A percentile compares a stretch with the other conserved stretches of the same genome.
Evolutionary conservation across 2,888 invertebrate species (phyloP).

Genomic region (Agrochola circellaris): DNA sequence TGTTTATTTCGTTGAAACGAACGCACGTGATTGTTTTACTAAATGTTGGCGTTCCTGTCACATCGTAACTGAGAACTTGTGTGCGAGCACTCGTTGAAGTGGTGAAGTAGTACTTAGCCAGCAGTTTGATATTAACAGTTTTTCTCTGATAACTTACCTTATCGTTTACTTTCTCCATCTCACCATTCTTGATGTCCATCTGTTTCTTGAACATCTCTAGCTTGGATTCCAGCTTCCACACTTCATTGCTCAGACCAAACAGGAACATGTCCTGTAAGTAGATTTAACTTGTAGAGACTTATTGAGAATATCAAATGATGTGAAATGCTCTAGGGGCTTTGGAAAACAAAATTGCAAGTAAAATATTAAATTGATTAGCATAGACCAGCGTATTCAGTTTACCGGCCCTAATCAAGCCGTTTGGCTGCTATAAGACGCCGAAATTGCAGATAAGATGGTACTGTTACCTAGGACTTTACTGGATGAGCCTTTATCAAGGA

Average conservation of each 20-base stretch:
- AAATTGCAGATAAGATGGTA: not conserved
- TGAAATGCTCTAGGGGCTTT: not conserved
- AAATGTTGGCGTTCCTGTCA: too few species aligned
- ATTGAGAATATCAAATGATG: too few species aligned
- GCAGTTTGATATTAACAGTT: too few species aligned
- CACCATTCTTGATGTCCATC: conserved; percentile 91
- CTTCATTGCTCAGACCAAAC: conserved; percentile 92
- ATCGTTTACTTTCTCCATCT: conserved; percentile 90
- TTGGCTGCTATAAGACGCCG: too few species aligned
- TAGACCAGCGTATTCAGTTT: not conserved
- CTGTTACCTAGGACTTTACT: not conserved
- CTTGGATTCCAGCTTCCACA: conserved; percentile 93
- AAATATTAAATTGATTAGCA: not conserved
- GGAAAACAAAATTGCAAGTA: not conserved
- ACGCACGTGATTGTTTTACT: too few species aligned
- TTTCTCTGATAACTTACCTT: conserved; percentile 73
- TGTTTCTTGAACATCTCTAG: conserved; percentile 92
- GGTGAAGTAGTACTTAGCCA: too few species aligned
- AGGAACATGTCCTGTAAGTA: conserved; percentile 91
- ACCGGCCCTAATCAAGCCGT: not conserved
- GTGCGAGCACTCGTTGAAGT: too few species aligned
- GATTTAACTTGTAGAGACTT: too few species aligned
- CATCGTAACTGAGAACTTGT: too few species aligned
- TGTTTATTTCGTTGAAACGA: too few species aligned
- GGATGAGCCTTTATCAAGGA: not conserved